Percentiles rank a stretch among this genome's conserved stretches.
These are phyloP conservation scores for Achlya flavicornis DNA, from an alignment of 2,888 invertebrate species.

Conservation along the genomic window DNA sequence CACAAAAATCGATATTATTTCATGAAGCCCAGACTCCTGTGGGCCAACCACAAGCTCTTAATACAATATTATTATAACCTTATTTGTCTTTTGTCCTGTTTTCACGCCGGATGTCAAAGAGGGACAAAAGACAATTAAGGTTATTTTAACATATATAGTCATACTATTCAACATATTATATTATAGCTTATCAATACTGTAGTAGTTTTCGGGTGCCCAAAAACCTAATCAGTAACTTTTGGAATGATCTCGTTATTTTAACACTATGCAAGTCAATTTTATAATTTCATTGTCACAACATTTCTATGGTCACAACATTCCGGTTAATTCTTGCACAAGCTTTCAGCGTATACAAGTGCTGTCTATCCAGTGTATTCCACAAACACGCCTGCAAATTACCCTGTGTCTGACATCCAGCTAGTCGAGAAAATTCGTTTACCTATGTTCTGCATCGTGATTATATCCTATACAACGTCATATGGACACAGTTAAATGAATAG, in stretches of 20 bases:
- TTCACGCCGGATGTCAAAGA: too few species aligned
- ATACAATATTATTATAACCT: too few species aligned
- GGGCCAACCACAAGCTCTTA: too few species aligned
- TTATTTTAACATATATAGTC: too few species aligned
- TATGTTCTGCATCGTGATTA: slow-evolving; percentile 21
- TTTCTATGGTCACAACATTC: neutral
- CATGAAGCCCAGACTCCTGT: too few species aligned
- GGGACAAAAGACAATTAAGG: too few species aligned
- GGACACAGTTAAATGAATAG: slow-evolving; percentile 22
- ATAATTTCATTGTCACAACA: neutral
- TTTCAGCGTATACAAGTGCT: slow-evolving; percentile 22
- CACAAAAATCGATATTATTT: too few species aligned
- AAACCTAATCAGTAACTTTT: neutral
- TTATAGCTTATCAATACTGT: neutral
- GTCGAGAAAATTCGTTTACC: slow-evolving; percentile 43
- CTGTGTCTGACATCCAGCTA: slow-evolving; percentile 39
- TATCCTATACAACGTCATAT: slow-evolving; percentile 21
- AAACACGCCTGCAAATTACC: slow-evolving; percentile 34
- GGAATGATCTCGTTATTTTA: neutral
- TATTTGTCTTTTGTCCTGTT: too few species aligned
- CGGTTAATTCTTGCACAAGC: neutral
- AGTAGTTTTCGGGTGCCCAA: neutral
- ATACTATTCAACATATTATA: neutral
- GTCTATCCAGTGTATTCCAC: slow-evolving; percentile 24
- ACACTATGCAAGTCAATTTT: neutral